Percentiles rank a stretch among this genome's conserved stretches.
Conservation (phyloP, 2,888 invertebrate genomes). For the Neoitamus cyanurus region DNA sequence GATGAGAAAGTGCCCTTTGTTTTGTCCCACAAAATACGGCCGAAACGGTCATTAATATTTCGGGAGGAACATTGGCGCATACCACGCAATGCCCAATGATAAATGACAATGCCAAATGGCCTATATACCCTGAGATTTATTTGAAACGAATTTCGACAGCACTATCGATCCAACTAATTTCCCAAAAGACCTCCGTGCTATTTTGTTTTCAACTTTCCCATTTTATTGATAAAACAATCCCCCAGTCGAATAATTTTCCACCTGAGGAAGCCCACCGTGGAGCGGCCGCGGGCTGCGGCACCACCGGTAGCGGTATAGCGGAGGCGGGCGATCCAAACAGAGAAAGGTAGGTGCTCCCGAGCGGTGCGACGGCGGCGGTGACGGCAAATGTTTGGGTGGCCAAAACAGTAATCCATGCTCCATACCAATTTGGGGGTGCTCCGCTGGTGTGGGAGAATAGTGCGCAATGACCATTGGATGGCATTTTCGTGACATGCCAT, state of each 20-base stretch:
- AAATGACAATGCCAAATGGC: slow-evolving; percentile 29
- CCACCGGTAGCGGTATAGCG: not conserved
- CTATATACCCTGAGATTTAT: slow-evolving; percentile 38
- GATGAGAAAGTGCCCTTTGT: not conserved
- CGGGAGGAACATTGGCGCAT: slow-evolving; percentile 2
- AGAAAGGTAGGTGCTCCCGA: not conserved
- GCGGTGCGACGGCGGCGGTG: not conserved
- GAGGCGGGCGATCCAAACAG: too few species aligned
- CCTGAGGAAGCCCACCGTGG: not conserved
- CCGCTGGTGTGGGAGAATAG: slow-evolving; percentile 29
- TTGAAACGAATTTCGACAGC: slow-evolving; percentile 35
- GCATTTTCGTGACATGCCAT: slow-evolving; percentile 46
- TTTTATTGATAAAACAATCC: slow-evolving; percentile 52
- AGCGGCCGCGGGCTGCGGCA: not conserved
- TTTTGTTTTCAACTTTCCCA: slow-evolving; percentile 29
- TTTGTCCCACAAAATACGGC: not conserved
- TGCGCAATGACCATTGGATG: slow-evolving; percentile 52
- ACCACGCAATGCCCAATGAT: slow-evolving; percentile 36
- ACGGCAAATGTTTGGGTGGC: slow-evolving; percentile 27
- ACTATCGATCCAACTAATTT: slow-evolving; percentile 51
- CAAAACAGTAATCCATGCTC: slow-evolving; percentile 26
- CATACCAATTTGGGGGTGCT: not conserved
- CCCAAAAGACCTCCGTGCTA: slow-evolving; percentile 35
- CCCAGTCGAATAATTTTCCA: slow-evolving; percentile 39
- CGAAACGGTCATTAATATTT: slow-evolving; percentile 39